These are phyloP conservation scores for Cassiopea andromeda DNA, from an alignment of 30 jellyfish, hydroid and myxozoan species.

Conservation along the genomic window DNA sequence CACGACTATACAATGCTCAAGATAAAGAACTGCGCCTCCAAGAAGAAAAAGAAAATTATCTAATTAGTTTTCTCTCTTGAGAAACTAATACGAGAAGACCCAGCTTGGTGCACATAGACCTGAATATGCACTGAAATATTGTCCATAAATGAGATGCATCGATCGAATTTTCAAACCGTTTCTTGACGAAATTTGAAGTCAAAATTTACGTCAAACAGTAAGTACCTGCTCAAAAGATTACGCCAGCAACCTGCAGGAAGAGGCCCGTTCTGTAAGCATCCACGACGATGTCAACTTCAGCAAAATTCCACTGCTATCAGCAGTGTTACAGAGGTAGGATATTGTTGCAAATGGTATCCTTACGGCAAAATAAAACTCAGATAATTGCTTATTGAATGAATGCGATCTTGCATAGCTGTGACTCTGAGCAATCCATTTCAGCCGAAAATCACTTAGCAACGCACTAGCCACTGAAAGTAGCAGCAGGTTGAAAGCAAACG, in stretches of 20 bases:
- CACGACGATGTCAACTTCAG: no score
- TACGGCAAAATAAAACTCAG: no score
- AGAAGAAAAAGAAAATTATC: not conserved
- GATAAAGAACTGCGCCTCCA: not conserved
- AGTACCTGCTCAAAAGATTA: not conserved
- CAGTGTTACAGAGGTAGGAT: no score
- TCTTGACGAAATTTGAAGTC: not conserved
- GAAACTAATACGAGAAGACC: not conserved
- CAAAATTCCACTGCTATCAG: no score
- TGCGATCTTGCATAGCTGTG: no score
- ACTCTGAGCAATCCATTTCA: not conserved
- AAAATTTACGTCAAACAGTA: not conserved
- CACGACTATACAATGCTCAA: not conserved
- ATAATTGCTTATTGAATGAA: no score
- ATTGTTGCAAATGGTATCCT: no score
- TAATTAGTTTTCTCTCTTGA: not conserved
- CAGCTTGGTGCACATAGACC: not conserved
- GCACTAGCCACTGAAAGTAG: not conserved
- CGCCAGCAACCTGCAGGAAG: not conserved
- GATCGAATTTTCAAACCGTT: not conserved
- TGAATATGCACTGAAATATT: not conserved
- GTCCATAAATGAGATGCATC: not conserved
- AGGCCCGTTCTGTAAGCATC: no score
- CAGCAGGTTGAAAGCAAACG: not conserved
- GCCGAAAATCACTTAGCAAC: conserved; percentile 6